Percentiles rank a stretch among this genome's conserved stretches.
Conservation (phyloP, 2,113 vertebrate species). For the Boleophthalmus pectinirostris region DNA sequence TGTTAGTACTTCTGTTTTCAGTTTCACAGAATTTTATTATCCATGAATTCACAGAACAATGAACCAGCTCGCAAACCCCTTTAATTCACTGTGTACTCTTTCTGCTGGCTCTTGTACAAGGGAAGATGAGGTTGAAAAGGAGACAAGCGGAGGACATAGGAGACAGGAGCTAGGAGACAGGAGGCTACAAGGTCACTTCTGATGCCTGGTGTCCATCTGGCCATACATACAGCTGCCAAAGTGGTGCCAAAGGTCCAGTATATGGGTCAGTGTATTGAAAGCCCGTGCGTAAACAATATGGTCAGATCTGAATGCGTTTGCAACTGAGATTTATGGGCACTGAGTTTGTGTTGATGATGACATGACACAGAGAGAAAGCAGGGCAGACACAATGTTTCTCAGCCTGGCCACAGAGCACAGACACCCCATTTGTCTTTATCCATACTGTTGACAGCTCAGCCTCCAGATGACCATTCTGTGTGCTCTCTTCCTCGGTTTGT, state of each 20-base stretch:
- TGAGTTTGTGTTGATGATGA: slow-evolving; percentile 62
- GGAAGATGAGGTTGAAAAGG: background rate
- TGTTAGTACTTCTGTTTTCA: slow-evolving; percentile 39
- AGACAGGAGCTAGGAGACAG: slow-evolving; percentile 42
- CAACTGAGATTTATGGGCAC: slow-evolving; percentile 19
- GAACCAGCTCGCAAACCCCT: slow-evolving; percentile 55
- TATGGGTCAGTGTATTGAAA: slow-evolving; percentile 15
- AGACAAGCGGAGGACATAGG: slow-evolving; percentile 18
- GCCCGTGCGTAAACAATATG: slow-evolving; percentile 34
- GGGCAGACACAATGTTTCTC: slow-evolving; percentile 71
- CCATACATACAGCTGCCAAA: slow-evolving; percentile 42
- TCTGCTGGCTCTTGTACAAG: slow-evolving; percentile 43
- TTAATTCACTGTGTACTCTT: slow-evolving; percentile 46
- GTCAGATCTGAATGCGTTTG: background rate
- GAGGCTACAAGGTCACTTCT: slow-evolving; percentile 55
- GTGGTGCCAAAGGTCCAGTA: slow-evolving; percentile 14
- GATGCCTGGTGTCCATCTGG: slow-evolving; percentile 56
- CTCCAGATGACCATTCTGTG: slow-evolving; percentile 24
- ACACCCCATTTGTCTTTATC: slow-evolving; percentile 74
- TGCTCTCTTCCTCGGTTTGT: background rate
- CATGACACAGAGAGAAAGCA: slow-evolving; percentile 49
- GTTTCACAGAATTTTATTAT: slow-evolving; percentile 50
- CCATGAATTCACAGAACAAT: slow-evolving; percentile 59
- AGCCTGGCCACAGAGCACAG: slow-evolving; percentile 70
- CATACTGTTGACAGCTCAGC: slow-evolving; percentile 59